Base-by-base conservation (phyloP, 2,113 vertebrate genomes). In the Ahaetulla prasina region DNA sequence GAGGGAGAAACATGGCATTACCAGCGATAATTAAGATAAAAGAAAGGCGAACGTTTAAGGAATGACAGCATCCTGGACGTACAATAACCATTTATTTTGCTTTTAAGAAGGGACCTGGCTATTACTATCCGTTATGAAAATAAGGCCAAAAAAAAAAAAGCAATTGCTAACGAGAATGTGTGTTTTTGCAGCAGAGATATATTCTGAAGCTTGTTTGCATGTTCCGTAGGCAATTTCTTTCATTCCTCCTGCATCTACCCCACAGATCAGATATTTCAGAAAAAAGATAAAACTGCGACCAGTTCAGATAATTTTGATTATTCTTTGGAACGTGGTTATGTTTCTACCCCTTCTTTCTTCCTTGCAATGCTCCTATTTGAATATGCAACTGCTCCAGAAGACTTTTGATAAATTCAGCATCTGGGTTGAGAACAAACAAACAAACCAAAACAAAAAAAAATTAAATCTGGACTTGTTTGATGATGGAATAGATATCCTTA, bases 71-170 rank as follows among this genome's bases (percentile, higher is more conserved):
- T 54, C 93, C 74, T 54, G 87, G 55, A 89, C 85, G 68, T n/a
- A 80, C 85, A 23, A 57, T 88, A 91, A 94, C 89, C 22, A 20
- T 88, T 35, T 11, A 53, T 7, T 50, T 54, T 88, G n/a, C 80
- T 90, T 93, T 93, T 47, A 92, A 89, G 49, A 45, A 22, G 60
- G 25, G 68, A 86, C 27, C 16, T 8, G 22, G n/a, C 93, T 93
- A 85, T 93, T 92, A 87, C 4, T 43, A 54, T 47, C n/a, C 47
- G 94, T 94, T 93, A 93, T 93, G 85, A 93, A 92, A 94, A 91
- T 20, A 90, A 3, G 52, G 49, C 90, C 49, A 55, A 16, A 1
- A 0, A 43, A 53, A 55, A 16, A 1, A 0, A 43, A 63, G 90
- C 68, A 53, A 91, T 87, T 47, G 88, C 87, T 55, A 2, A 55